Percentiles rank a stretch among this genome's conserved stretches.
These are phyloP conservation scores for Embidobia sp. DNA, from an alignment of 2,888 invertebrate genomes.

Conservation along the genomic window DNA sequence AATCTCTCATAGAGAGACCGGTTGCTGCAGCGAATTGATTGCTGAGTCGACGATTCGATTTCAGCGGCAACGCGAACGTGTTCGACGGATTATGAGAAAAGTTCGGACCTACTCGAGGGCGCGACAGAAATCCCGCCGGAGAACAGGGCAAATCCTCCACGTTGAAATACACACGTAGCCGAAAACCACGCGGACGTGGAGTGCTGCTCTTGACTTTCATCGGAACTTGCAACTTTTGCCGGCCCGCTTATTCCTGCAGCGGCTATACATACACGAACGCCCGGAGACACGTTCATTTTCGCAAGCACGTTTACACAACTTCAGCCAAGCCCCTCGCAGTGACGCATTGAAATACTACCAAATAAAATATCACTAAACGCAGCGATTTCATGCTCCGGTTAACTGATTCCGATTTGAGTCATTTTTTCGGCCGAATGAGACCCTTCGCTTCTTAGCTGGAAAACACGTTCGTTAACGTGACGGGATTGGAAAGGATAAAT, in stretches of 20 bases:
- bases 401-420: slow-evolving; percentile 25
- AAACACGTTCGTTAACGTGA: too few species aligned
- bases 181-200: slow-evolving; percentile 44
- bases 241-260: slow-evolving; percentile 18
- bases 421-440: too few species aligned
- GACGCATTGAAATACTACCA: slow-evolving; percentile 15
- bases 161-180: slow-evolving; percentile 39
- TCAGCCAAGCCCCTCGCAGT: neutral
- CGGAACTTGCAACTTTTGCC: slow-evolving; percentile 44
- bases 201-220: slow-evolving; percentile 45
- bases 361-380: slow-evolving; percentile 22
- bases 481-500: too few species aligned
- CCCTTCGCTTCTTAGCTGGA: too few species aligned
- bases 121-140: slow-evolving; percentile 46
- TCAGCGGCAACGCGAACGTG: slow-evolving; percentile 40
- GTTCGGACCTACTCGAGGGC: slow-evolving; percentile 42
- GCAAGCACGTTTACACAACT: too few species aligned
- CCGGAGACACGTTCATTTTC: too few species aligned
- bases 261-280: slow-evolving; percentile 1
- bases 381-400: slow-evolving; percentile 15
- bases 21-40: slow-evolving; percentile 19
- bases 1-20: slow-evolving; percentile 18
- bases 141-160: slow-evolving; percentile 47
- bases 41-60: slow-evolving; percentile 49
- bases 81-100: slow-evolving; percentile 62